These are phyloP conservation scores for Drosophila funebris DNA, from an alignment of 1,140 invertebrate species.

Conservation along the genomic window DNA sequence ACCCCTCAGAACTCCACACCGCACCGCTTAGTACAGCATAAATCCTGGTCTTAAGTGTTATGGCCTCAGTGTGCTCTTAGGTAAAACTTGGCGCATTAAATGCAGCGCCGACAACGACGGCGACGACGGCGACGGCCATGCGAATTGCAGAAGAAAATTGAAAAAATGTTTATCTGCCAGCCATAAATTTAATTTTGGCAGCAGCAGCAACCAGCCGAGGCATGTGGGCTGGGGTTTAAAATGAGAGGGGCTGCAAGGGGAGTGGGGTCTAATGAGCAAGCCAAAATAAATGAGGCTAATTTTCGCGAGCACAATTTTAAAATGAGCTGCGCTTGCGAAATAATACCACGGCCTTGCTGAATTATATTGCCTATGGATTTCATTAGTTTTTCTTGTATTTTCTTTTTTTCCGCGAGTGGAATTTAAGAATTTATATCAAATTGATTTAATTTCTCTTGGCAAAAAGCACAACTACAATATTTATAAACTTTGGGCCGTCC, in stretches of 20 bases:
- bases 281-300: constrained; percentile 76
- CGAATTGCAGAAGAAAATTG: constrained; percentile 44
- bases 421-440: constrained; percentile 55
- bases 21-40: neutral
- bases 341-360: constrained; percentile 6
- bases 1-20: neutral
- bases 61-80: constrained; percentile 22
- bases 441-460: constrained; percentile 34
- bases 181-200: constrained; percentile 74
- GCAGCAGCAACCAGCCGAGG: constrained; percentile 13
- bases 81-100: constrained; percentile 72
- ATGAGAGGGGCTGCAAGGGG: neutral
- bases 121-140: neutral
- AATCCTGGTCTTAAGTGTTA: constrained; percentile 17
- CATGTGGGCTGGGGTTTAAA: neutral
- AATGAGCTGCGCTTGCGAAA: constrained; percentile 13
- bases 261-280: constrained; percentile 53
- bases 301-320: constrained; percentile 52
- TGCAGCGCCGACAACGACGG: constrained; percentile 37
- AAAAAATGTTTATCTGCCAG: constrained; percentile 63
- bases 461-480: constrained; percentile 52
- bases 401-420: neutral
- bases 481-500: constrained; percentile 16
- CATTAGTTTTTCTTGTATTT: constrained; percentile 45
- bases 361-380: constrained; percentile 70